These are phyloP conservation scores for Clunio marinus DNA, from an alignment of 2,888 invertebrate genomes.

Conservation along the genomic window DNA sequence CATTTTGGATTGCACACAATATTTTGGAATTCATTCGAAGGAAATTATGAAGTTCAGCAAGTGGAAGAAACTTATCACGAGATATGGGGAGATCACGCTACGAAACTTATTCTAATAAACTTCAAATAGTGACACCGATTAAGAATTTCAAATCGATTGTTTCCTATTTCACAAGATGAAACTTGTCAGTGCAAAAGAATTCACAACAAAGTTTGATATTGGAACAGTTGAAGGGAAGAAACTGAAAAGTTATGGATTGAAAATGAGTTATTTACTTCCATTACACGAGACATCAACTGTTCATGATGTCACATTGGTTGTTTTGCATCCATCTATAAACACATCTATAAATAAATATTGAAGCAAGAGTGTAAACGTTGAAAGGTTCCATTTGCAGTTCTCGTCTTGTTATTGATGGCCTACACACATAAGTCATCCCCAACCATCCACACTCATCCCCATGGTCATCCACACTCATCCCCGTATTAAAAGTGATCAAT, in stretches of 20 bases:
- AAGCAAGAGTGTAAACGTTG: conserved; percentile 49
- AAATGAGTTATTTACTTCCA: conserved; percentile 53
- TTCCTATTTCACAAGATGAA: conserved; percentile 54
- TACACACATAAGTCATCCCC: conserved; percentile 47
- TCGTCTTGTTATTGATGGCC: conserved; percentile 54
- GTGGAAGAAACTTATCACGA: conserved; percentile 53
- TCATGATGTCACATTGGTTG: conserved; percentile 52
- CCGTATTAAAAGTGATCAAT: conserved; percentile 54
- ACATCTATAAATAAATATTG: conserved; percentile 53
- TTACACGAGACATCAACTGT: conserved; percentile 49
- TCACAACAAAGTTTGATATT: conserved; percentile 53
- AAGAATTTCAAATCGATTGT: conserved; percentile 51
- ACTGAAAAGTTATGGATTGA: conserved; percentile 52
- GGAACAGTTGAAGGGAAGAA: conserved; percentile 50
- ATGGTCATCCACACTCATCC: conserved; percentile 59
- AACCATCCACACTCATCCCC: conserved; percentile 62
- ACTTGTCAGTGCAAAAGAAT: conserved; percentile 51
- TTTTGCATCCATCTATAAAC: conserved; percentile 51
- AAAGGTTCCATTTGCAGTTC: conserved; percentile 55
- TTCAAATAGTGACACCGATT: conserved; percentile 54
- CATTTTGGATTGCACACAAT: conserved; percentile 56
- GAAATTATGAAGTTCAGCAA: conserved; percentile 56
- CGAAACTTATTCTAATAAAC: conserved; percentile 54
- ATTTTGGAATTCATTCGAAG: conserved; percentile 57
- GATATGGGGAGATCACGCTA: no score